Percentiles rank a stretch among this genome's conserved stretches.
These are phyloP conservation scores for Melipona quadrifasciata DNA, from an alignment of 1,140 invertebrate species.

Conservation along the genomic window DNA sequence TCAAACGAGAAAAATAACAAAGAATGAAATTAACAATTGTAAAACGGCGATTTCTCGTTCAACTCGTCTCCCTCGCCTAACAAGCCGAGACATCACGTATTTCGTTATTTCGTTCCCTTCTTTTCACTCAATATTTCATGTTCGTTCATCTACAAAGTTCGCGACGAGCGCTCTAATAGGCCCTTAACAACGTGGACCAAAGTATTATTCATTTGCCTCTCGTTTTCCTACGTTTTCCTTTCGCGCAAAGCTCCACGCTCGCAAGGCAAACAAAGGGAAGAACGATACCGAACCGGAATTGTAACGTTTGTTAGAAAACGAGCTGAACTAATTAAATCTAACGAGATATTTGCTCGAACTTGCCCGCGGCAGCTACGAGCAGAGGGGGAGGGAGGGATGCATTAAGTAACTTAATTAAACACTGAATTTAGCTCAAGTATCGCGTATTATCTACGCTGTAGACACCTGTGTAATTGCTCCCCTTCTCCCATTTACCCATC, in stretches of 20 bases:
- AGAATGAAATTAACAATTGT: no score
- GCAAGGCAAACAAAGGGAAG: not conserved
- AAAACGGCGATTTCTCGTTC: no score
- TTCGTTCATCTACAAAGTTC: no score
- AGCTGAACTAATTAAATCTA: constrained; percentile 28
- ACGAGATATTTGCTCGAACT: constrained; percentile 24
- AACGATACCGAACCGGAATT: not conserved
- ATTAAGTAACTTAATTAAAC: constrained; percentile 37
- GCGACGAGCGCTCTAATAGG: no score
- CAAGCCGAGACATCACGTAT: no score
- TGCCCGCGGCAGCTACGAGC: not conserved
- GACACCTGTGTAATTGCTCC: not conserved
- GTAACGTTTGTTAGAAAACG: constrained; percentile 19
- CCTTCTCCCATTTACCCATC: no score
- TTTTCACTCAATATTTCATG: not conserved
- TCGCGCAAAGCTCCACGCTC: not conserved
- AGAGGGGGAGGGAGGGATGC: not conserved
- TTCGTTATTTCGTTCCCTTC: not conserved
- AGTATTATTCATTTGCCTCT: not conserved
- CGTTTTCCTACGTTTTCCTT: not conserved
- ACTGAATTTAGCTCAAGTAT: constrained; percentile 12
- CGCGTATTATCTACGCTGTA: constrained; percentile 25
- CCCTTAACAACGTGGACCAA: not conserved
- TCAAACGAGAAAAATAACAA: no score
- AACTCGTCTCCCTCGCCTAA: no score